Conservation (phyloP, 2,797 vertebrate species). For the Cirrhinus mrigala region DNA sequence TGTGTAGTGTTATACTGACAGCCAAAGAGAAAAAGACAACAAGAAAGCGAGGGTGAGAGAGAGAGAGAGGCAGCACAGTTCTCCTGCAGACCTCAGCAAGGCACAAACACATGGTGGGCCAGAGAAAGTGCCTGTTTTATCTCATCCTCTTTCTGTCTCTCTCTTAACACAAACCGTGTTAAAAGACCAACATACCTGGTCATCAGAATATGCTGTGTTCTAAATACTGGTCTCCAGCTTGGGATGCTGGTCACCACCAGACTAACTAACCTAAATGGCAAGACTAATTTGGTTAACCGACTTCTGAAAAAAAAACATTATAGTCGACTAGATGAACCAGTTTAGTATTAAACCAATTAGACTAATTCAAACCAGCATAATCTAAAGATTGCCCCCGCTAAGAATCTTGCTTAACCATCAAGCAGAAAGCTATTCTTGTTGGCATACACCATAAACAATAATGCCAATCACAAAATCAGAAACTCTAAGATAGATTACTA, state of each 20-base stretch:
- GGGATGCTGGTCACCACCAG: too few species aligned
- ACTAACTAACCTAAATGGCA: background rate
- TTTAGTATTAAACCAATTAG: background rate
- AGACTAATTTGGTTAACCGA: background rate
- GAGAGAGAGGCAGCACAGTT: background rate
- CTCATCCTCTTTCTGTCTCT: conserved; percentile 8
- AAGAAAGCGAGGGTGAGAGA: conserved; percentile 19
- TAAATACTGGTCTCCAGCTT: conserved; percentile 8
- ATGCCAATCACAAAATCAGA: background rate
- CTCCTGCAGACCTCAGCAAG: background rate
- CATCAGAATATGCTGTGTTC: background rate
- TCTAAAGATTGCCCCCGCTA: background rate
- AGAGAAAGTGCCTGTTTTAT: conserved; percentile 29
- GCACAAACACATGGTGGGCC: conserved; percentile 32
- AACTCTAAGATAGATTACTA: background rate
- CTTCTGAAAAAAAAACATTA: background rate
- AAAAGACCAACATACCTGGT: background rate
- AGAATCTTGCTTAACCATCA: background rate
- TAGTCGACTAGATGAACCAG: background rate
- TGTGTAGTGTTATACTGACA: conserved; percentile 56
- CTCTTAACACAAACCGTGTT: background rate
- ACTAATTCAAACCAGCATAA: background rate
- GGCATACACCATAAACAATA: background rate
- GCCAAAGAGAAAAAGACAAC: conserved; percentile 43
- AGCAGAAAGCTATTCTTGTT: background rate